Evolutionary conservation across 2,888 invertebrate species (phyloP), one percentile per base, ranked within the genome.

Genomic region (Trissolcus japonicus): DNA sequence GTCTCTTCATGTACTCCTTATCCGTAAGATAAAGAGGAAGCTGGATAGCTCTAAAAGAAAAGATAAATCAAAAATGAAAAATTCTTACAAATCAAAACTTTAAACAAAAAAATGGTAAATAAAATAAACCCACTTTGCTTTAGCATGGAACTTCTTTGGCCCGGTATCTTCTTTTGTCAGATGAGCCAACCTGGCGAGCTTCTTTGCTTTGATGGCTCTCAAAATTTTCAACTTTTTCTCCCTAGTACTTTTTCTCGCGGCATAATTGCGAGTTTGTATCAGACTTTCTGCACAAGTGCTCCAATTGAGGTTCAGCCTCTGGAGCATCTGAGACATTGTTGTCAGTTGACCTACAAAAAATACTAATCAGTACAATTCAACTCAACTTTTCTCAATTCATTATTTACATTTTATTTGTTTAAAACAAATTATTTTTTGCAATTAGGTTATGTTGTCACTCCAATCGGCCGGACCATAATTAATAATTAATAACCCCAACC

Each of bases 191-290:
- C 57, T 46, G 4, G 93, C 94, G 63, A 94, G 90, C 91, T 95
- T 95, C 79, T 94, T 92, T 9, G 94, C 92, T 87, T 94, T 94
- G 40, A 92, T 91, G 29, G 94, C 93, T 90, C 95, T 95, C 83
- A 94, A 89, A 66, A 94, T 94, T 60, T 92, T 92, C 35, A 93
- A 93, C 82, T 93, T 94, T 59, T 94, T 93, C 57, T 94, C 95
- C 79, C 96, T 92, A 2, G 95, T 96, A 60, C 96, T 95, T 89
- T 94, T 96, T 78, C 96, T 92, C 0, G 96, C 96, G 4, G 95
- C 95, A 90, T 94, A 94, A 80, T 91, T 82, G 59, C 89, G 83
- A 13, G 80, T 76, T 81, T 87, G 88, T 13, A 72, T 56, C 6
- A 76, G 41, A 40, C 25, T 69, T 69, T 73, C 77, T 25, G 68